Percentiles rank a stretch among this genome's conserved stretches.
These are phyloP conservation scores for Drosophila mayaguana DNA, from an alignment of 2,888 invertebrate genomes.

Conservation along the genomic window DNA sequence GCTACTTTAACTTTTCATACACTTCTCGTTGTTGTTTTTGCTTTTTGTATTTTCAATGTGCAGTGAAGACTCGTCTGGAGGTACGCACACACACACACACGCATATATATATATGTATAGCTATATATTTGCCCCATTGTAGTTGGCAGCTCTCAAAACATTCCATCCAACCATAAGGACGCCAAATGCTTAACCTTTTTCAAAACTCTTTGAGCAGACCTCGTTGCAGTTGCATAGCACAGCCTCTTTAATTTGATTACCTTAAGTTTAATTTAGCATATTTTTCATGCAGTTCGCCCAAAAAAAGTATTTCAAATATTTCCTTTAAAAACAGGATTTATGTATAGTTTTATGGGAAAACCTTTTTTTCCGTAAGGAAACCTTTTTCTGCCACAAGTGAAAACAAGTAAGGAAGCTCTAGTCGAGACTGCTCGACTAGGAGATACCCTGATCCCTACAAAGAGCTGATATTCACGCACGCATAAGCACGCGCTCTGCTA, in stretches of 20 bases:
- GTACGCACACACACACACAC: conserved; percentile 9
- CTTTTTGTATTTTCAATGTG: conserved; percentile 25
- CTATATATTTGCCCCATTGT: conserved; percentile 17
- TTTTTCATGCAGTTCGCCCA: background rate
- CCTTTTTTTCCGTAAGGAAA: background rate
- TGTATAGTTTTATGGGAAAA: background rate
- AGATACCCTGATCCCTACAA: no score
- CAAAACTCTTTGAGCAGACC: background rate
- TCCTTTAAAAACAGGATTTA: background rate
- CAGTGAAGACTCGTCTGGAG: conserved; percentile 8
- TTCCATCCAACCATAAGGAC: conserved; percentile 7
- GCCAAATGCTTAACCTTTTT: background rate
- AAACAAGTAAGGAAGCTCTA: no score
- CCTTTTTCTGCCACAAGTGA: background rate
- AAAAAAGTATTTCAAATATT: background rate
- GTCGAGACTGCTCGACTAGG: no score
- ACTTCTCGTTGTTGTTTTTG: conserved; percentile 28
- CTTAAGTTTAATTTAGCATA: background rate
- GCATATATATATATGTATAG: background rate
- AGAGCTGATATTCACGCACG: no score
- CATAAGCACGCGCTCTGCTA: no score
- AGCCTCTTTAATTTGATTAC: background rate
- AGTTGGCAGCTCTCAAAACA: background rate
- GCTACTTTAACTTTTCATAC: conserved; percentile 80
- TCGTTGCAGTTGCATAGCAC: background rate